phyloP scores from a whole-genome alignment of 2,113 vertebrate species.

The Elanoides forficatus region DNA sequence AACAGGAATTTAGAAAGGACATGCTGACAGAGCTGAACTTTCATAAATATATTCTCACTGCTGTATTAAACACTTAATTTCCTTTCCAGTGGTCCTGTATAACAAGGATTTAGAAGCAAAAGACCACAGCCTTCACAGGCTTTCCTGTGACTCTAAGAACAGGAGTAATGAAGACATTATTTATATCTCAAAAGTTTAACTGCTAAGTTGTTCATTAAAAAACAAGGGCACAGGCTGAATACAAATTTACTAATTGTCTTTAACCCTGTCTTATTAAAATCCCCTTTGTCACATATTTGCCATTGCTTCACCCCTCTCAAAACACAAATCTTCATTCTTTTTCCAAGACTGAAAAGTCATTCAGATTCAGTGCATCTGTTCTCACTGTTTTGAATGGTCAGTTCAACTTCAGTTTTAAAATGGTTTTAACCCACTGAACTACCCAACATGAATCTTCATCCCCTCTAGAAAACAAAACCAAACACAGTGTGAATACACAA shows the following conservation, averaged over 20 bases:
- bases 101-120: neutral
- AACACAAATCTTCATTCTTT: neutral
- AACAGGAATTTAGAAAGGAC: neutral
- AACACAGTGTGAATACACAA: neutral
- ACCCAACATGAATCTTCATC: neutral
- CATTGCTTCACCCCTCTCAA: neutral
- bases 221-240: neutral
- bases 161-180: neutral
- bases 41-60: neutral
- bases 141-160: neutral
- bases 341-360: neutral
- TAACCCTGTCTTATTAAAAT: neutral
- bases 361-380: neutral
- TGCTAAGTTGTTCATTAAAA: neutral
- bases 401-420: neutral
- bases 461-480: neutral
- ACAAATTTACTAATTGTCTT: neutral
- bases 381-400: neutral
- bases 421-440: neutral
- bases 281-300: neutral
- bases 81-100: neutral
- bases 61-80: neutral
- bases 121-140: neutral
- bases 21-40: neutral
- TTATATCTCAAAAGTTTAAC: neutral